Conservation (phyloP, 2,888 invertebrate species). For the Didymodactylos carnosus region DNA sequence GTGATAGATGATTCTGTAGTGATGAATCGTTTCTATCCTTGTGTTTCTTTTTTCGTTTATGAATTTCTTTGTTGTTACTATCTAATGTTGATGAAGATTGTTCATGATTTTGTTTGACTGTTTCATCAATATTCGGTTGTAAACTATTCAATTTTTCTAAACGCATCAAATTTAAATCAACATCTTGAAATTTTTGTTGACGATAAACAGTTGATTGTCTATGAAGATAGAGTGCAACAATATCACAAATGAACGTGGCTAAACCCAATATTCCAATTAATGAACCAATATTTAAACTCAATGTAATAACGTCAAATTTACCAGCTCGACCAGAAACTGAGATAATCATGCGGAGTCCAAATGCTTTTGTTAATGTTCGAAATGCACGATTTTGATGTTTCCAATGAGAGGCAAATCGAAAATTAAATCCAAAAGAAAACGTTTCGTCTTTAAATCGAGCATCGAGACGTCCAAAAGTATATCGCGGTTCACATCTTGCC, state of each 20-base stretch:
- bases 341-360: conserved; percentile 37
- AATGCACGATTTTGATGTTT: conserved; percentile 18
- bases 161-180: neutral
- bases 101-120: no score
- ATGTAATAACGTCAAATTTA: conserved; percentile 37
- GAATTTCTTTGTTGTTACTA: no score
- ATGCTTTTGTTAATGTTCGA: conserved; percentile 35
- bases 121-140: no score
- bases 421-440: conserved; percentile 18
- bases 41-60: no score
- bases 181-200: conserved; percentile 1
- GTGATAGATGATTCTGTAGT: no score
- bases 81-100: no score
- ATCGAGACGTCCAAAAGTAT: conserved; percentile 36
- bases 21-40: no score
- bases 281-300: conserved; percentile 37
- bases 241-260: neutral
- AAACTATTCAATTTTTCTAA: neutral
- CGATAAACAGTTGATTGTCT: neutral
- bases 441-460: conserved; percentile 14
- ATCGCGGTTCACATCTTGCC: conserved; percentile 34
- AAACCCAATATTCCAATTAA: neutral
- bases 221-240: neutral
- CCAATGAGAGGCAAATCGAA: conserved; percentile 33
- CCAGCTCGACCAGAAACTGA: conserved; percentile 35